A percentile compares a stretch with the other conserved stretches of the same genome.
phyloP scores from a whole-genome alignment of 2,797 vertebrate genomes.

The Sebastes kiyomatsui region DNA sequence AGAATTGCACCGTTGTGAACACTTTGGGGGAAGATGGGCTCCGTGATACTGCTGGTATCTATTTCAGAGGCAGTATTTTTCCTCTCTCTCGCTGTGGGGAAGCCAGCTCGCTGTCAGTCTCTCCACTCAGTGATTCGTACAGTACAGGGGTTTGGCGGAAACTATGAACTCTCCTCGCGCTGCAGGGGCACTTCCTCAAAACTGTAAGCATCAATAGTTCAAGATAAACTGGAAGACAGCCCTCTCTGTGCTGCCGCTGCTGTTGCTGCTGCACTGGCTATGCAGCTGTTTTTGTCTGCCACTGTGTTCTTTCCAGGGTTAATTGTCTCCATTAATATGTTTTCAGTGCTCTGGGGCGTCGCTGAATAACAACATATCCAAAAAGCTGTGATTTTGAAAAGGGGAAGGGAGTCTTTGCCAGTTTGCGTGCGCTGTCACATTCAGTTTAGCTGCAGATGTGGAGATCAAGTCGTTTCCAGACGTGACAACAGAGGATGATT shows the following conservation, averaged over 20 bases:
- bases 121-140: conserved; percentile 49
- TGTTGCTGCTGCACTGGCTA: conserved; percentile 9
- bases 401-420: conserved; percentile 22
- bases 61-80: conserved; percentile 71
- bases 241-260: conserved; percentile 1
- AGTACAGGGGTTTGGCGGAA: conserved; percentile 48
- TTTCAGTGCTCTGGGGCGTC: conserved; percentile 47
- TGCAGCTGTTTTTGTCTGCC: conserved; percentile 51
- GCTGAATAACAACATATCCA: conserved; percentile 36
- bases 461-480: conserved; percentile 58
- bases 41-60: conserved; percentile 67
- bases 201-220: conserved; percentile 64
- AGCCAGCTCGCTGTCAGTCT: conserved; percentile 67
- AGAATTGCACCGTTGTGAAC: conserved; percentile 62
- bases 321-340: conserved; percentile 64
- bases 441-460: conserved; percentile 61
- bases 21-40: conserved; percentile 65
- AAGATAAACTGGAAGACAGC: conserved; percentile 50
- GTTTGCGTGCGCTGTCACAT: conserved; percentile 48
- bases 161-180: conserved; percentile 64
- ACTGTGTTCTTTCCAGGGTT: conserved; percentile 49
- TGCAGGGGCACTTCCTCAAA: conserved; percentile 70
- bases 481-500: conserved; percentile 38
- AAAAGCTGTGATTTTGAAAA: conserved; percentile 45
- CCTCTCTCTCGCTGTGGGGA: conserved; percentile 57